Base-by-base conservation (phyloP, 2,113 vertebrate species). In the Phaethon lepturus region DNA sequence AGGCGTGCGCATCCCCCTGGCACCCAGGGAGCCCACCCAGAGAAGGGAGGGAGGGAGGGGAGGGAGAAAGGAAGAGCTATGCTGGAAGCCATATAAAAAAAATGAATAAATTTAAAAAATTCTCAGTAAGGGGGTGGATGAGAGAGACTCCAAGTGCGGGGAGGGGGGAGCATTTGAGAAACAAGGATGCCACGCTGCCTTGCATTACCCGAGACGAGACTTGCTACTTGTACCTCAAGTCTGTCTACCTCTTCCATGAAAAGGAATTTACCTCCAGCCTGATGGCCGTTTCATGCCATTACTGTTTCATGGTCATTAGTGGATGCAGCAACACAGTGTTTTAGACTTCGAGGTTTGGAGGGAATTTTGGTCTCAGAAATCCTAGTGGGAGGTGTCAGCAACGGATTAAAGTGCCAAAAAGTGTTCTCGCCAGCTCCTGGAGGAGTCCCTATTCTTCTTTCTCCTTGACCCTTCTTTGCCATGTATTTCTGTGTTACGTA, bases 281-380 rank as follows among this genome's bases (percentile, higher is more conserved):
- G 28, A 81, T 10, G 35, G 38, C 53, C 81, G n/a, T 44, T 91
- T 31, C 64, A 38, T 42, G 9, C 42, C 45, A 66, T 73, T 73
- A 38, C 74, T 60, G 63, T 82, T 77, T 78, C 69, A 79, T 3
- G n/a, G 68, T 73, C 64, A n/a, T 52, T 59, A 77, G 74, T 9
- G 25, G 66, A 67, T 67, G 33, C 35, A 87, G 58, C 83, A 90
- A 91, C 35, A 73, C 35, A 29, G 3, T 5, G 33, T 38, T 95
- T 96, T 38, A 91, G 38, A 71, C n/a, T 59, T 71, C 29, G 71
- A 92, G 45, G 62, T 93, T 53, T 80, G 75, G 79, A 86, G 47
- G 71, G 55, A 95, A 80, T 53, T 86, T 80, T 16, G 20, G 42
- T 76, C 60, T 92, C 50, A 62, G 83, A 96, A 96, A 84, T 84